Conservation (phyloP, 2,113 vertebrate genomes). For the Odontesthes bonariensis region DNA sequence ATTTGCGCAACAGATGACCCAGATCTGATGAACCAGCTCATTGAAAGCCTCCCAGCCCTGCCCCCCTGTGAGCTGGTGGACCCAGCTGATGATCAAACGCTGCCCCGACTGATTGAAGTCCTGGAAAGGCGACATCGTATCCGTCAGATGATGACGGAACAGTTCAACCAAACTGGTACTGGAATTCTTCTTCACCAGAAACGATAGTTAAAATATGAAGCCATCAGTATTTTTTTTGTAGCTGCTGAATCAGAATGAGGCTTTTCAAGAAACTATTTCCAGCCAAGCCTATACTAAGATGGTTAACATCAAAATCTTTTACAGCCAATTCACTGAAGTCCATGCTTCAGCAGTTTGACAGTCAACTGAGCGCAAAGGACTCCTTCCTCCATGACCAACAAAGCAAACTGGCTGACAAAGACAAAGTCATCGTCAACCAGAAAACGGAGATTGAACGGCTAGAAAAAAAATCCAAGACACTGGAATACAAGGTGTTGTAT, state of each 20-base stretch:
- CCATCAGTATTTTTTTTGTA: too few species aligned
- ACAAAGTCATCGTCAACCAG: slow-evolving; percentile 87
- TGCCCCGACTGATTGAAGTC: slow-evolving; percentile 89
- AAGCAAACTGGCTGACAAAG: slow-evolving; percentile 88
- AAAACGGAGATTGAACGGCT: slow-evolving; percentile 87
- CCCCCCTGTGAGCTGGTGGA: slow-evolving; percentile 89
- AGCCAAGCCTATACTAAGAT: not conserved
- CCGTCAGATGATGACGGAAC: slow-evolving; percentile 84
- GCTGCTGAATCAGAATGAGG: too few species aligned
- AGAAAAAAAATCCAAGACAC: slow-evolving; percentile 94
- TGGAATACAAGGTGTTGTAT: slow-evolving; percentile 93
- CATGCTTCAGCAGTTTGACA: slow-evolving; percentile 89
- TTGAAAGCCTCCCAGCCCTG: slow-evolving; percentile 89
- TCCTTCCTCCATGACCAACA: slow-evolving; percentile 84
- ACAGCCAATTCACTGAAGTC: slow-evolving; percentile 80
- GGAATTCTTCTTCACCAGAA: not conserved
- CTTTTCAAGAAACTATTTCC: not conserved
- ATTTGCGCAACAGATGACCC: slow-evolving; percentile 67
- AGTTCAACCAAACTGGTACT: slow-evolving; percentile 87
- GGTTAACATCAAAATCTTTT: not conserved
- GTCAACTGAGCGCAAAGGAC: slow-evolving; percentile 84
- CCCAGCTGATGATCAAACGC: slow-evolving; percentile 88
- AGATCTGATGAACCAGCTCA: slow-evolving; percentile 72
- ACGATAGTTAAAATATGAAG: not conserved
- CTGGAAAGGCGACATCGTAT: slow-evolving; percentile 88